These are phyloP conservation scores for Cynaeus angustus DNA, from an alignment of 2,888 invertebrate genomes.

Conservation along the genomic window DNA sequence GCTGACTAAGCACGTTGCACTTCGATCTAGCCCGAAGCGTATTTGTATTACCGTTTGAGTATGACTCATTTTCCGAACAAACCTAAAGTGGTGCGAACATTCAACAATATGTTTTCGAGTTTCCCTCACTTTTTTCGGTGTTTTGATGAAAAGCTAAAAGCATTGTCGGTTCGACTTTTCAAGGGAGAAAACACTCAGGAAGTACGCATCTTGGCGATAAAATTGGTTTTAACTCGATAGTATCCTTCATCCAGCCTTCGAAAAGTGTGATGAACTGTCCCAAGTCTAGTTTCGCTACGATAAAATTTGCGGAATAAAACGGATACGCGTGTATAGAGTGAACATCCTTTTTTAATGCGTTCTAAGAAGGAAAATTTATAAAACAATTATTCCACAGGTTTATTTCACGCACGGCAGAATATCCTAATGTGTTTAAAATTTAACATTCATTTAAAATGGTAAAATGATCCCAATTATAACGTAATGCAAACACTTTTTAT, in stretches of 20 bases:
- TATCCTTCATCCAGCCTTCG: background rate
- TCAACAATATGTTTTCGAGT: background rate
- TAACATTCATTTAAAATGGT: conserved; percentile 49
- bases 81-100: background rate
- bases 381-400: conserved; percentile 49
- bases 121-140: no score
- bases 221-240: background rate
- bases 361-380: conserved; percentile 47
- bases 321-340: conserved; percentile 51
- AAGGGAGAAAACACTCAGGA: background rate
- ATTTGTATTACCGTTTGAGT: background rate
- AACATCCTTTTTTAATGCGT: conserved; percentile 51
- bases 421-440: conserved; percentile 49
- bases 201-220: background rate
- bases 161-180: no score
- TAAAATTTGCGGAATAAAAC: conserved; percentile 51
- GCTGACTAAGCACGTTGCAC: background rate
- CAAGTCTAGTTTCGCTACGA: conserved; percentile 47
- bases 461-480: conserved; percentile 40
- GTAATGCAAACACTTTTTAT: conserved; percentile 26
- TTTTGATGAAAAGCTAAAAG: no score
- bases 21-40: background rate
- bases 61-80: background rate
- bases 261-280: no score
- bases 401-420: conserved; percentile 49